phyloP scores from a whole-genome alignment of 2,113 vertebrate species.

The Dermatemys mawii region DNA sequence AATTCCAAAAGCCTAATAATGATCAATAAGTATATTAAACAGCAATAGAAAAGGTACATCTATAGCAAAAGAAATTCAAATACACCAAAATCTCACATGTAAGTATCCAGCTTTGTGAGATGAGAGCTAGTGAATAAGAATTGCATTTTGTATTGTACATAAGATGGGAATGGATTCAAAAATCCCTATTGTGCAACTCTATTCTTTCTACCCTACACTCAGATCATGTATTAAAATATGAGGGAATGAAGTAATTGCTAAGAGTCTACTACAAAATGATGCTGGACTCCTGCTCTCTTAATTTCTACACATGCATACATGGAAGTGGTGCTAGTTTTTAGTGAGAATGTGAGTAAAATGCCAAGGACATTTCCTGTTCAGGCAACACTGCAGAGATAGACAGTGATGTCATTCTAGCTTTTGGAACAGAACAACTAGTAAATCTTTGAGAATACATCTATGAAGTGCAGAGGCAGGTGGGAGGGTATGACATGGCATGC shows the following conservation, averaged over 20 bases:
- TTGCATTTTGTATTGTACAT: neutral
- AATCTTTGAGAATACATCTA: neutral
- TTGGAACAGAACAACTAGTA: neutral
- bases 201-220: neutral
- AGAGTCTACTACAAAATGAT: neutral
- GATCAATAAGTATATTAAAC: conserved; percentile 20
- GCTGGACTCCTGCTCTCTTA: neutral
- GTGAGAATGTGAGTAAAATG: neutral
- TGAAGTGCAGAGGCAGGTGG: neutral
- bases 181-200: neutral
- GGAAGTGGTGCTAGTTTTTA: neutral
- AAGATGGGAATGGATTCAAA: neutral
- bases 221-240: neutral
- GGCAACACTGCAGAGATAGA: neutral
- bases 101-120: neutral
- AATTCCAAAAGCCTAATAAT: neutral
- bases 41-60: neutral
- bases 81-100: neutral
- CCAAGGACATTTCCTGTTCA: neutral
- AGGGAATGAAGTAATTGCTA: neutral
- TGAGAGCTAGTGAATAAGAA: neutral
- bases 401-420: neutral
- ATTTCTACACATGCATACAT: neutral
- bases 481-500: neutral
- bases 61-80: neutral